Conservation (phyloP, 2,113 vertebrate genomes). For the Haemorhous mexicanus region DNA sequence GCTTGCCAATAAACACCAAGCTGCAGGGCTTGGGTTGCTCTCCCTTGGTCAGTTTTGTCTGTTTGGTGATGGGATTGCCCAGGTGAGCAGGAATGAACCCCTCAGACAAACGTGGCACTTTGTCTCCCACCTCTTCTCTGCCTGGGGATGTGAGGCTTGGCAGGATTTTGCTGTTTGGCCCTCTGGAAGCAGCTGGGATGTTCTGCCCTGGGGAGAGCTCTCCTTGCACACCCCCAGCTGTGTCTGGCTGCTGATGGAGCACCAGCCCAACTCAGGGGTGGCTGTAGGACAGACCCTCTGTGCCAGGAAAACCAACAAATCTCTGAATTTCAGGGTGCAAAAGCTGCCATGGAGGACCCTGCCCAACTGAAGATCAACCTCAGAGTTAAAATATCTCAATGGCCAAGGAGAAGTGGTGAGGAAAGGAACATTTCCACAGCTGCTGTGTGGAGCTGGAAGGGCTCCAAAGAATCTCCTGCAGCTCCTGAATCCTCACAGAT, state of each 20-base stretch:
- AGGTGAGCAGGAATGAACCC: constrained; percentile 31
- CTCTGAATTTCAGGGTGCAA: neutral
- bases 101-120: constrained; percentile 31
- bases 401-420: neutral
- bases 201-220: neutral
- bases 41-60: constrained; percentile 37
- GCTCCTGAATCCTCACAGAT: neutral
- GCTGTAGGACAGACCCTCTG: neutral
- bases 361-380: neutral
- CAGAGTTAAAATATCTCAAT: neutral
- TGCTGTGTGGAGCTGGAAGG: neutral
- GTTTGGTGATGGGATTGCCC: constrained; percentile 47
- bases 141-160: neutral
- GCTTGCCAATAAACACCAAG: neutral
- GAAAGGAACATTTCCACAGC: neutral
- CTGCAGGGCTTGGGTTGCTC: neutral
- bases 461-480: neutral
- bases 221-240: neutral
- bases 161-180: neutral
- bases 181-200: neutral
- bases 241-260: neutral
- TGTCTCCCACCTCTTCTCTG: neutral
- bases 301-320: neutral
- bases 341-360: neutral
- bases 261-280: neutral